Conservation (phyloP, 1,140 invertebrate species). For the Sycobia sp. region DNA sequence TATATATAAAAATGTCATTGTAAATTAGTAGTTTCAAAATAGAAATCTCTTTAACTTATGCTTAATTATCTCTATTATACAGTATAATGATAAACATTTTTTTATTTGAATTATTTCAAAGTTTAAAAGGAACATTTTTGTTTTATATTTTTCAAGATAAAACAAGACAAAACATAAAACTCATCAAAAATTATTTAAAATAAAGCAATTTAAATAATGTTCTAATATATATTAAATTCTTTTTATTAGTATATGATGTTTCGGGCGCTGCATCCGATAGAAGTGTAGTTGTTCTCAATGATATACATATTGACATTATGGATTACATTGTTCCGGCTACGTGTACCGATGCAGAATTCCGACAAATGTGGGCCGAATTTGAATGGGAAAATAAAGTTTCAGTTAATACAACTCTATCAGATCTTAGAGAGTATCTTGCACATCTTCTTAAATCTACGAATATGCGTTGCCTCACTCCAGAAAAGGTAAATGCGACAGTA, state of each 20-base stretch:
- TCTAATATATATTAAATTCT: background rate
- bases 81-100: too few relatives aligned
- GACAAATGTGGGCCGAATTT: constrained; percentile 99
- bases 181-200: background rate
- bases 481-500: constrained; percentile 75
- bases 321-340: constrained; percentile 98
- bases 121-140: too few relatives aligned
- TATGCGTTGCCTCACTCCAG: constrained; percentile 98
- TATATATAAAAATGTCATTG: too few relatives aligned
- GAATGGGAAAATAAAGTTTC: constrained; percentile 99
- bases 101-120: background rate
- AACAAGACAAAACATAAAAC: background rate
- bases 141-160: too few relatives aligned
- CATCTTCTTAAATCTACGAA: constrained; percentile 95
- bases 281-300: constrained; percentile 97
- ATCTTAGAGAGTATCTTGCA: constrained; percentile 90
- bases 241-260: constrained; percentile 86
- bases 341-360: constrained; percentile 94
- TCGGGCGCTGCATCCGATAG: constrained; percentile 90
- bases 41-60: too few relatives aligned
- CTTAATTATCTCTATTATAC: too few relatives aligned
- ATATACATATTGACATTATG: constrained; percentile 99
- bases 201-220: background rate
- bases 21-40: too few relatives aligned
- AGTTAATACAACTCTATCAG: constrained; percentile 92